These are phyloP conservation scores for Callaeas wilsoni DNA, from an alignment of 2,113 vertebrate genomes.

Conservation along the genomic window DNA sequence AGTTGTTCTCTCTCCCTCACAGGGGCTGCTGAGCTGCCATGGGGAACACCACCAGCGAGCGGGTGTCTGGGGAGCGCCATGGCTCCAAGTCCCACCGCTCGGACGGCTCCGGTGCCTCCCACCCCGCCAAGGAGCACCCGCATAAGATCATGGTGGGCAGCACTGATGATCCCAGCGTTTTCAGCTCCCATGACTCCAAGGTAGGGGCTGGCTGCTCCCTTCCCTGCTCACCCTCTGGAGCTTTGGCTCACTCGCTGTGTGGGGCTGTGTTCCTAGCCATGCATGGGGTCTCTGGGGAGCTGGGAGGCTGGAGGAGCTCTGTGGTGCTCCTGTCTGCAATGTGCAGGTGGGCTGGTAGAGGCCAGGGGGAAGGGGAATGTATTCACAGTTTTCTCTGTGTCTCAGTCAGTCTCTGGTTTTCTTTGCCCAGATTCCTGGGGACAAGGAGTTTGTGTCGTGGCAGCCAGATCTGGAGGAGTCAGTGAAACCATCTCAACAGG, in stretches of 20 bases:
- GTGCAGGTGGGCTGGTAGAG: background rate
- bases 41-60: slow-evolving; percentile 92
- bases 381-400: background rate
- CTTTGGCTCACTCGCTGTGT: background rate
- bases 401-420: background rate
- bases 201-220: slow-evolving; percentile 55
- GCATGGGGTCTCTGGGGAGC: background rate
- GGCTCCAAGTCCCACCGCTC: slow-evolving; percentile 85
- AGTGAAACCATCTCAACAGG: slow-evolving; percentile 83
- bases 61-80: slow-evolving; percentile 85
- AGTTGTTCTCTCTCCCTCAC: background rate
- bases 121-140: slow-evolving; percentile 78
- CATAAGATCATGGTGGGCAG: slow-evolving; percentile 95
- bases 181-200: slow-evolving; percentile 88
- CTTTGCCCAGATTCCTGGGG: slow-evolving; percentile 77
- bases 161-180: slow-evolving; percentile 91
- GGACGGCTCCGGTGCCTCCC: slow-evolving; percentile 73
- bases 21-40: slow-evolving; percentile 66
- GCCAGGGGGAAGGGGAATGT: background rate
- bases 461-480: slow-evolving; percentile 86
- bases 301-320: background rate
- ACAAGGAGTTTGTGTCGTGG: slow-evolving; percentile 87
- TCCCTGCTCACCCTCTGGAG: background rate
- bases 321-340: background rate
- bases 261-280: background rate